Percentiles rank a stretch among this genome's conserved stretches.
phyloP scores from a whole-genome alignment of 1,140 invertebrate species.

The Ephestia elutella region DNA sequence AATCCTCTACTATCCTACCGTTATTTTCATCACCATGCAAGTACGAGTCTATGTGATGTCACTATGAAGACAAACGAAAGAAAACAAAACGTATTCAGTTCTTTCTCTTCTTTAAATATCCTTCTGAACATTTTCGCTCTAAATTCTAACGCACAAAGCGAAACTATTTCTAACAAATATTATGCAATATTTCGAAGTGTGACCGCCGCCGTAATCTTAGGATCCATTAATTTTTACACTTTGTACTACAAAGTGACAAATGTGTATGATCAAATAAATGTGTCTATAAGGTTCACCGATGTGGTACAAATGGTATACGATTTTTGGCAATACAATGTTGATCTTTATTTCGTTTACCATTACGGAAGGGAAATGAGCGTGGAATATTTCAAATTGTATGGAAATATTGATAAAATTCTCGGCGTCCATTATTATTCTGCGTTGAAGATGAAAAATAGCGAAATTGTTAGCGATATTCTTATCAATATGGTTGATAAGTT shows the following conservation, averaged over 20 bases:
- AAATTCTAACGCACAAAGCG: background rate
- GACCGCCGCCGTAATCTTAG: conserved; percentile 13
- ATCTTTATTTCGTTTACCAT: conserved; percentile 41
- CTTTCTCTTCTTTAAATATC: background rate
- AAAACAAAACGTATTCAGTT: background rate
- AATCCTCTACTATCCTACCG: too few relatives aligned
- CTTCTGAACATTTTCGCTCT: background rate
- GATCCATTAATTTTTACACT: conserved; percentile 20
- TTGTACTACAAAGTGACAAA: conserved; percentile 34
- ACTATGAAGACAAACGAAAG: background rate
- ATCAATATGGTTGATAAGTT: conserved; percentile 28
- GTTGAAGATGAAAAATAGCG: conserved; percentile 24
- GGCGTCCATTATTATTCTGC: conserved; percentile 16
- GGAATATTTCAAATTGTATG: conserved; percentile 35
- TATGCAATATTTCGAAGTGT: background rate
- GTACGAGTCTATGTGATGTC: background rate
- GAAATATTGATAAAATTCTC: conserved; percentile 32
- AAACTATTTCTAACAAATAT: background rate
- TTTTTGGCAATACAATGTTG: conserved; percentile 41
- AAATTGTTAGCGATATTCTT: conserved; percentile 27
- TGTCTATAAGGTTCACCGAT: conserved; percentile 46
- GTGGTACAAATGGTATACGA: conserved; percentile 43
- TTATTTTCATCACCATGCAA: too few relatives aligned
- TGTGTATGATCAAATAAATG: conserved; percentile 20
- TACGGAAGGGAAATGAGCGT: conserved; percentile 30